Percentiles rank a stretch among this genome's conserved stretches.
Evolutionary conservation across 2,113 vertebrate species (phyloP).

Genomic region (Oryzias woworae): DNA sequence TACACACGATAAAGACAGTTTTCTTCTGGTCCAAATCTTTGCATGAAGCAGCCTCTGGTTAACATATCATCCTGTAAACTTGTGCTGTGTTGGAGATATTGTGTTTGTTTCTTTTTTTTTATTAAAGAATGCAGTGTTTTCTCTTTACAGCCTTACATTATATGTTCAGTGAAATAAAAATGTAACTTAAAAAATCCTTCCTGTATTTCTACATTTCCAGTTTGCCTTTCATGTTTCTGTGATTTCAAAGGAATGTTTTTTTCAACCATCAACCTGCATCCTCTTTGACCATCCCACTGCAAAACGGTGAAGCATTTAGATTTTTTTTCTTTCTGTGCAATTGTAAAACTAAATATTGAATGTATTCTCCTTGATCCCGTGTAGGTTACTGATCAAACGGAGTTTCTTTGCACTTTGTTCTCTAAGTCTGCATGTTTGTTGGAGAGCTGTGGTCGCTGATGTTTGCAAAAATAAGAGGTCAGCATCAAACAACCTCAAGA

Average conservation of each 20-base stretch:
- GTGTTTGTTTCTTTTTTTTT: not conserved
- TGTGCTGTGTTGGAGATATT: not conserved
- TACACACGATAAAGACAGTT: too few relatives aligned
- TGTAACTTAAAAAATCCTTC: not conserved
- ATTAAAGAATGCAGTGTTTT: not conserved
- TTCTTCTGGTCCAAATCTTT: too few relatives aligned
- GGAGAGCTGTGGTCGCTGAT: not conserved
- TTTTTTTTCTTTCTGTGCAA: conserved; percentile 45
- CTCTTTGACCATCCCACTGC: conserved; percentile 10
- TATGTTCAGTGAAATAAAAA: not conserved
- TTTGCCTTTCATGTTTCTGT: not conserved
- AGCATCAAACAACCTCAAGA: not conserved
- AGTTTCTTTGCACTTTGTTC: conserved; percentile 40
- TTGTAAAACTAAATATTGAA: conserved; percentile 50
- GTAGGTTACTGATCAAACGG: conserved; percentile 17
- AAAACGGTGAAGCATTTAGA: conserved; percentile 12
- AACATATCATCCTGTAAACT: not conserved
- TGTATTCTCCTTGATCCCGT: conserved; percentile 40
- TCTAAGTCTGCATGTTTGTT: conserved; percentile 34
- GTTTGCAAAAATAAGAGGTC: not conserved
- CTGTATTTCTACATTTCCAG: not conserved
- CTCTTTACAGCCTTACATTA: conserved; percentile 6
- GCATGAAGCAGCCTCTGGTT: not conserved
- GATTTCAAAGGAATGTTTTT: conserved; percentile 3
- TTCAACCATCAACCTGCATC: conserved; percentile 49